Base-by-base conservation (phyloP, 2,113 vertebrate species). In the Grus americana region DNA sequence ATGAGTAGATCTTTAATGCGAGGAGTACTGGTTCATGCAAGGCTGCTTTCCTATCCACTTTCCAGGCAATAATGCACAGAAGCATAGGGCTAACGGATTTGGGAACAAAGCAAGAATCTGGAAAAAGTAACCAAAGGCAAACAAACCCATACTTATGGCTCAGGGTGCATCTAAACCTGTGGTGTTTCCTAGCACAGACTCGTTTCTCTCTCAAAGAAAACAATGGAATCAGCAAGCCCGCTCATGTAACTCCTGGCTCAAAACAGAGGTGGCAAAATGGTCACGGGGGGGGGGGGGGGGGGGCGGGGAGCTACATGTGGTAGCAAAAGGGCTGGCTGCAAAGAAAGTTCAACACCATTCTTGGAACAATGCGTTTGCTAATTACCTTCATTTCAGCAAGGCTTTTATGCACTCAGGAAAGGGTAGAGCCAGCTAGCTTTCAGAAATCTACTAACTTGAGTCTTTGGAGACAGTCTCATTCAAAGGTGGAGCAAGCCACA, bases 11-110 rank as follows among this genome's bases (percentile, higher is more conserved):
- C 15, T 87, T 82, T 34, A 63, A 34, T 86, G 76, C 88, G 94
- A 84, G 76, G 73, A 85, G 50, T 36, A 79, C 46, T 54, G 66
- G n/a, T 75, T 76, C 36, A 9, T 23, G 58, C 5, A 15, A 89
- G 58, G 30, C 27, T 88, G 10, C 74, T 92, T 94, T 97, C 88
- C 95, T 88, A 47, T 4, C 27, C 36, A 19, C 83, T 34, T 94
- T 74, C 63, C 24, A 36, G n/a, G 79, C 63, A 90, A 63, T 11
- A 7, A 11, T 23, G 4, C 38, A 55, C 1, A 5, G 70, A 95
- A 81, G 27, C 3, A 0, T 11, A 10, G 30, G 27, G 21, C 22
- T 63, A 57, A 21, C 4, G 54, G 12, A 67, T 55, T 15, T 40
- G 81, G 57, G 92, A 68, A 38, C 17, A 71, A 87, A 89, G 27